phyloP scores from a whole-genome alignment of 1,140 invertebrate species.

The Eueides isabella region DNA sequence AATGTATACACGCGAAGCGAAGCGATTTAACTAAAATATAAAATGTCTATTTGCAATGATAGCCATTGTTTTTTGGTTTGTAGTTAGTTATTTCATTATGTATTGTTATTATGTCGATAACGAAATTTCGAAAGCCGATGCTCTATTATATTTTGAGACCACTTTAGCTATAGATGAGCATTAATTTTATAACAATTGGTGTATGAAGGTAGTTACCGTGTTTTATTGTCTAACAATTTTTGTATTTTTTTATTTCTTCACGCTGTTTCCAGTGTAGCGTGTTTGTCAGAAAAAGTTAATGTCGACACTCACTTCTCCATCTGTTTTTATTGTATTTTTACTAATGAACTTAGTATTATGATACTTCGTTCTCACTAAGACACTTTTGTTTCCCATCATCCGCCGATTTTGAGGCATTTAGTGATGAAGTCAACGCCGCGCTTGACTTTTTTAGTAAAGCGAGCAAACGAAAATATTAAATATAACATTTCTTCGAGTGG shows the following conservation, averaged over 20 bases:
- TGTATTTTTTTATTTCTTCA: not conserved
- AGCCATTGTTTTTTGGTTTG: constrained; percentile 9
- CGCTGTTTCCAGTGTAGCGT: not conserved
- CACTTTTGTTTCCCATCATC: too few species aligned
- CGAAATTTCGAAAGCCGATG: not conserved
- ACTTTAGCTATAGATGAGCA: constrained; percentile 9
- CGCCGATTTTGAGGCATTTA: too few species aligned
- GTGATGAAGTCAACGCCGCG: too few species aligned
- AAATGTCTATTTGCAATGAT: constrained; percentile 4
- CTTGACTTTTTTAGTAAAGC: too few species aligned
- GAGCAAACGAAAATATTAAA: too few species aligned
- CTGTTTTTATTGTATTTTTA: too few species aligned
- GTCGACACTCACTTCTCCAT: too few species aligned
- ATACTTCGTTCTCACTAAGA: too few species aligned
- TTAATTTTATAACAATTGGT: not conserved
- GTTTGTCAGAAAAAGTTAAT: not conserved
- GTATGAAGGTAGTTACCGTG: not conserved
- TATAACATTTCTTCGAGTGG: too few species aligned
- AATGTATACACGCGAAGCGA: not conserved
- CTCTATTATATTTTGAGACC: constrained; percentile 11
- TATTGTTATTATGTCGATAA: constrained; percentile 12
- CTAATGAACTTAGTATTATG: too few species aligned
- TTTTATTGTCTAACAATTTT: not conserved
- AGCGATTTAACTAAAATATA: constrained; percentile 5
- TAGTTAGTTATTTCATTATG: constrained; percentile 15